Percentiles rank a stretch among this genome's conserved stretches.
These are phyloP conservation scores for Temnothorax unifasciatus DNA, from an alignment of 2,888 invertebrate genomes.

Conservation along the genomic window DNA sequence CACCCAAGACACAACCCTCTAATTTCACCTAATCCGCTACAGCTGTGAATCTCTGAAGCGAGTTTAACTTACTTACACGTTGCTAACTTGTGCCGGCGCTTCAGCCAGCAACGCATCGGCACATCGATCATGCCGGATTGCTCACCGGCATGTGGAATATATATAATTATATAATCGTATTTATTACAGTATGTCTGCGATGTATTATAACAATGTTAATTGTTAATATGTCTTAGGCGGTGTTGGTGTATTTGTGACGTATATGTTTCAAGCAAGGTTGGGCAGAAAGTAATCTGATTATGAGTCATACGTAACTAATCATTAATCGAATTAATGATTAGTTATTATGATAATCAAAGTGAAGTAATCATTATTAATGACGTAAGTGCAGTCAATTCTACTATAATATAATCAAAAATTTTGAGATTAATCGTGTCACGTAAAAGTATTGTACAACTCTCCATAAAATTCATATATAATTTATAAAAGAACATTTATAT, in stretches of 20 bases:
- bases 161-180: constrained; percentile 33
- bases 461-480: neutral
- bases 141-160: constrained; percentile 2
- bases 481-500: neutral
- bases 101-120: constrained; percentile 21
- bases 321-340: neutral
- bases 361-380: constrained; percentile 7
- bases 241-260: constrained; percentile 42
- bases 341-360: neutral
- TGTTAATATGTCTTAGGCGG: constrained; percentile 34
- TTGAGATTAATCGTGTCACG: neutral
- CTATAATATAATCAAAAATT: neutral
- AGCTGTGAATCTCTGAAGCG: constrained; percentile 28
- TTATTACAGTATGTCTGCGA: constrained; percentile 23
- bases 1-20: constrained; percentile 27
- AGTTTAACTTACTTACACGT: constrained; percentile 25
- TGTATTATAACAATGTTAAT: constrained; percentile 24
- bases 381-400: neutral
- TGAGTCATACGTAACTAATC: neutral
- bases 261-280: constrained; percentile 20
- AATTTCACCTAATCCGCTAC: constrained; percentile 33
- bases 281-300: constrained; percentile 28
- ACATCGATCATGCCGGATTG: constrained; percentile 12
- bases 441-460: neutral
- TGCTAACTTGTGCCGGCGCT: constrained; percentile 37